Base-by-base conservation (phyloP, 1,140 invertebrate species). In the Potamilus streckersoni region DNA sequence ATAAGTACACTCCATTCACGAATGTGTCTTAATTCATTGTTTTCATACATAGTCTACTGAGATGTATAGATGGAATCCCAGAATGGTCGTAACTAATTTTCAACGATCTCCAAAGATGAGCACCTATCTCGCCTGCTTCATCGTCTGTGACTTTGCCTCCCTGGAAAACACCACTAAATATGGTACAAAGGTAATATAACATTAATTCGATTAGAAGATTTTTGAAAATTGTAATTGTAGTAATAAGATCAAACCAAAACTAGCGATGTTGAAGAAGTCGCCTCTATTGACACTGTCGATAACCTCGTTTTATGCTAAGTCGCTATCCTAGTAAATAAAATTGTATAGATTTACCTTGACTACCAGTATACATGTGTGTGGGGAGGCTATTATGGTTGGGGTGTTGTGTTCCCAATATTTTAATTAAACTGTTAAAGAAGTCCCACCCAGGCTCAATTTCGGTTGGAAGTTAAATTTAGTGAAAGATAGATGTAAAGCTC, bases 51-150 rank as follows among this genome's bases (percentile, higher is more conserved):
- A 49, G 38, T 6, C 38, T 49, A 11, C 38, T 49, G 38, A 49
- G 38, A 49, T 6, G 38, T 49, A 49, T 49, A 6, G 11, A 49
- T 49, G 38, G 38, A 49, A 49, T 49, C 38, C 38, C 38, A 49
- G 38, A 6, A 49, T 49, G 38, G 38, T 49, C 16, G 73, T 80
- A 23, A 91, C 90, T 0, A 91, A 89, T n/a, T 98, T 97, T 89
- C 89, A 93, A 65, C 93, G 94, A 82, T 95, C 95, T 73, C 93
- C 95, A 0, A 93, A 93, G 16, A 98, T 98, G 96, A 96, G 96
- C 3, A 97, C 96, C 1, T 98, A 98, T 85, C 89, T 98, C 6
- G 93, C 94, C 0, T 96, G 95, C 84, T 96, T 98, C 88, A 96
- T 98, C 67, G 93, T 98, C 1, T 96, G 96, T 78, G 95, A 98